These are phyloP conservation scores for Agrochola litura DNA, from an alignment of 2,888 invertebrate genomes.

Conservation along the genomic window DNA sequence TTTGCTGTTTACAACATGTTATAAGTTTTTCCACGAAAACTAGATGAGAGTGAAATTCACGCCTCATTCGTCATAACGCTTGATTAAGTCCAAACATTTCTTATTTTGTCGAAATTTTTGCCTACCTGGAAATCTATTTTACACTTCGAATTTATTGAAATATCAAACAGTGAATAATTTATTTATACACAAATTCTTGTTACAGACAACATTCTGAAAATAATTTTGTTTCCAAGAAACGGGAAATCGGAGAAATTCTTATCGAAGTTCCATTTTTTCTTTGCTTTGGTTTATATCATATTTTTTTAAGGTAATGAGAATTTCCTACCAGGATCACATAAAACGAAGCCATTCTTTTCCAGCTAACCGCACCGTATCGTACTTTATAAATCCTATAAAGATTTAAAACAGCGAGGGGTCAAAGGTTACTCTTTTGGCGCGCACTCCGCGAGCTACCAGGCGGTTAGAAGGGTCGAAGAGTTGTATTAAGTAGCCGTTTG, in stretches of 20 bases:
- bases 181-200: constrained; percentile 8
- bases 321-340: constrained; percentile 32
- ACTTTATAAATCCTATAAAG: constrained; percentile 38
- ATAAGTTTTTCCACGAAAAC: constrained; percentile 12
- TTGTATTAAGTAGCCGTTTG: constrained; percentile 58
- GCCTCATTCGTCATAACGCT: constrained; percentile 41
- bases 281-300: no score
- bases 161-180: constrained; percentile 2
- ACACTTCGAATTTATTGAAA: not conserved
- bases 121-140: constrained; percentile 17
- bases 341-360: constrained; percentile 33
- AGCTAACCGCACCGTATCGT: constrained; percentile 27
- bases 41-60: constrained; percentile 40
- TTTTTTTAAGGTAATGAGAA: not conserved
- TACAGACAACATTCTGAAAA: not conserved
- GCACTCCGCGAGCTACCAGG: constrained; percentile 69
- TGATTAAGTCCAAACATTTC: constrained; percentile 32
- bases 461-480: constrained; percentile 63
- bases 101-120: constrained; percentile 35
- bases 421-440: constrained; percentile 51
- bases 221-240: constrained; percentile 20
- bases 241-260: not conserved
- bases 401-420: constrained; percentile 42
- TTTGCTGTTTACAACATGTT: not conserved
- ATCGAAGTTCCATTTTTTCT: not conserved